Evolutionary conservation across 2,888 invertebrate species (phyloP).

Genomic region (Torymus tubicola): DNA sequence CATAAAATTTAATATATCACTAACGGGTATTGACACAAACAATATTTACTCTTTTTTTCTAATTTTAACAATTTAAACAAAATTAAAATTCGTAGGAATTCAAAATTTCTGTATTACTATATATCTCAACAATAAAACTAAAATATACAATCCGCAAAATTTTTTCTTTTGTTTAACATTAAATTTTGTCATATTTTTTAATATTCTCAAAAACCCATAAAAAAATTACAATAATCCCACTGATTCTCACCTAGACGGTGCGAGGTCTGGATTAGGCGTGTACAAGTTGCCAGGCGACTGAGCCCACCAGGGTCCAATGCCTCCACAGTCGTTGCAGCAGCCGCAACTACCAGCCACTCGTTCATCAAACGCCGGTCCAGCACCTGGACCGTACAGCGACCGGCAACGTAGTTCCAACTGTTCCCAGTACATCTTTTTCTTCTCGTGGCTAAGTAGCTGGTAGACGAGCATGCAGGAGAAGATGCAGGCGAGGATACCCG

Average conservation of each 20-base stretch:
- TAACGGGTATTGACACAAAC: too few species aligned
- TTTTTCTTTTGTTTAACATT: not conserved
- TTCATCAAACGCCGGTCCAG: conserved; percentile 67
- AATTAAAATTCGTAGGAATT: too few species aligned
- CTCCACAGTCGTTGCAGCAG: conserved; percentile 85
- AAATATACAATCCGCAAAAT: too few species aligned
- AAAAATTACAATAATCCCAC: not conserved
- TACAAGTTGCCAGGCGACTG: conserved; percentile 86
- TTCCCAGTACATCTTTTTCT: conserved; percentile 97
- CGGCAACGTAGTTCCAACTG: conserved; percentile 89
- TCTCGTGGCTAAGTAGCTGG: conserved; percentile 92
- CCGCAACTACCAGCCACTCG: conserved; percentile 78
- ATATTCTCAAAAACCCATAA: not conserved
- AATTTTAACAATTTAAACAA: too few species aligned
- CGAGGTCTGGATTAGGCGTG: conserved; percentile 87
- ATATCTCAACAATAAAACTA: too few species aligned
- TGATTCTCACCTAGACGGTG: conserved; percentile 71
- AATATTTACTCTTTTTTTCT: too few species aligned
- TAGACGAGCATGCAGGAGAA: conserved; percentile 95
- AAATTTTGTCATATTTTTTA: not conserved
- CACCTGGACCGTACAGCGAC: conserved; percentile 83
- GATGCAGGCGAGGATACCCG: conserved; percentile 92
- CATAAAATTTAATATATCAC: too few species aligned
- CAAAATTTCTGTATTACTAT: too few species aligned
- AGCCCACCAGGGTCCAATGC: conserved; percentile 78